Evolutionary conservation across 2,797 vertebrate genomes (phyloP).

Genomic region (Mormyrus hasselquistii): DNA sequence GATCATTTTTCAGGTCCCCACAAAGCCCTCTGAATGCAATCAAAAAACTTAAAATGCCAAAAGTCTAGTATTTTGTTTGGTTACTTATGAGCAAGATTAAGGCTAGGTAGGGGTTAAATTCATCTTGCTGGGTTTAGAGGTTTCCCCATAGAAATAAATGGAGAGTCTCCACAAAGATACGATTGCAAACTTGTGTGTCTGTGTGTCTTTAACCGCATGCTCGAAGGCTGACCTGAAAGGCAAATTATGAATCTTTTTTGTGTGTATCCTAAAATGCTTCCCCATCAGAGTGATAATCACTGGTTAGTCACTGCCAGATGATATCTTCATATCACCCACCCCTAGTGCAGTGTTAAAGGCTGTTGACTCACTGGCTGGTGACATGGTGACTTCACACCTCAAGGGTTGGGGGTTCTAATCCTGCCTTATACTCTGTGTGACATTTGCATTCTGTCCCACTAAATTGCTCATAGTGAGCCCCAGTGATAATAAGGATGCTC

Average conservation of each 20-base stretch:
- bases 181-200: not conserved
- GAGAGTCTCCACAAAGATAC: not conserved
- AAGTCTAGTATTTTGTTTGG: not conserved
- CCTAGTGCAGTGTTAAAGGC: not conserved
- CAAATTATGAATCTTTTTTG: not conserved
- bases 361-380: not conserved
- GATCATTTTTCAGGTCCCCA: not conserved
- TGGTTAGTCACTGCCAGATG: not conserved
- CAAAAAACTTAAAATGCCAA: not conserved
- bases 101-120: no score
- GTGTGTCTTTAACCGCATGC: not conserved
- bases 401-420: not conserved
- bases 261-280: not conserved
- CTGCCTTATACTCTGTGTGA: not conserved
- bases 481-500: not conserved
- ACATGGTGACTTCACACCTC: not conserved
- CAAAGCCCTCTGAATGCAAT: not conserved
- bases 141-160: not conserved
- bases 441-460: not conserved
- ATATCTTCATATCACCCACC: not conserved
- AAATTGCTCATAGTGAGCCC: not conserved
- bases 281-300: not conserved
- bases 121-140: no score
- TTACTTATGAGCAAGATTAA: no score
- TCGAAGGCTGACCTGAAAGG: not conserved